Evolutionary conservation across 2,113 vertebrate genomes (phyloP), one percentile per base, ranked within the genome.

Genomic region (Brachyistius frenatus): DNA sequence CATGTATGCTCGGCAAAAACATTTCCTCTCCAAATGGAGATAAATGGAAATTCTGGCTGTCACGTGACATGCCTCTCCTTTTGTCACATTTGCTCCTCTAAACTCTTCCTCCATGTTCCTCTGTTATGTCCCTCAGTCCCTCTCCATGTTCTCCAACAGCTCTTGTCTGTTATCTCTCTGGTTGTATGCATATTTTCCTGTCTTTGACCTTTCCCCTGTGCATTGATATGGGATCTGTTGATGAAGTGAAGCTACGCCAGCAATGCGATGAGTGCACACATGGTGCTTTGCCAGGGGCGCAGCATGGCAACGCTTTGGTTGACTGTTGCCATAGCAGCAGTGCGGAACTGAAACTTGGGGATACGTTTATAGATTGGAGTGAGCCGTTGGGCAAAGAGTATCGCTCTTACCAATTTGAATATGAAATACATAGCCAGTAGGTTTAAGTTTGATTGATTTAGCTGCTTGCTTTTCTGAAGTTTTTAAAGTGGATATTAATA

Each of bases 261-360:
- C 49, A 37, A 66, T 76, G 65, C 65, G 73, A 74, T 50, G 73
- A 78, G 54, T 33, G 60, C 46, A 53, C 73, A 74, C 67, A 71
- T 67, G 66, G 62, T 49, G 69, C 36, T 70, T 54, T 10, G 16
- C 46, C 82, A 39, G 64, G 84, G 84, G 90, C 79, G 86, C 80
- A 50, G 73, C 72, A 58, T 62, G 55, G 67, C 75, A 36, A 1
- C 14, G 23, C 88, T 93, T 92, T 92, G 81, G 84, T 78, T 73
- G 94, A 91, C 88, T 73, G 95, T 96, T 95, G 91, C 94, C 92
- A 95, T 95, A 88, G 93, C 91, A 96, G 92, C 81, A 88, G 80
- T 87, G n/a, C 85, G 76, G 73, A 85, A 90, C 73, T 70, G 66
- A 83, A 86, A 70, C 14, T 1, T 9, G 15, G n/a, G 50, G 47